Evolutionary conservation across 2,888 invertebrate genomes (phyloP).

Genomic region (Venusia cambrica): DNA sequence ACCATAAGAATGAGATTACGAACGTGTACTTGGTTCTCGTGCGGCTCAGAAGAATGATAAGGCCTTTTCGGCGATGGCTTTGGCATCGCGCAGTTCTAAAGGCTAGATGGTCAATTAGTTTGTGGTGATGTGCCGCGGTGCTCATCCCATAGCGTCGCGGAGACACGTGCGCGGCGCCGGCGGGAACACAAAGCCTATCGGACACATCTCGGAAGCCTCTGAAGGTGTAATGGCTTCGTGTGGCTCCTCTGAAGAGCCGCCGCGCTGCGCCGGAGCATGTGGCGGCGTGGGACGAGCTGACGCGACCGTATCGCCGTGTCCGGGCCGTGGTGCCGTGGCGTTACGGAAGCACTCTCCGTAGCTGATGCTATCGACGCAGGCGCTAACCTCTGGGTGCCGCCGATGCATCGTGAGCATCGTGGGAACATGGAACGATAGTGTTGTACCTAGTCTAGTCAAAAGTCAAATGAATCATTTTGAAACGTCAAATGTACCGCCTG

Average conservation of each 20-base stretch:
- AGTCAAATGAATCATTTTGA: no score
- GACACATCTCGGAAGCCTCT: constrained; percentile 57
- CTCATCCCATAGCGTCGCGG: constrained; percentile 57
- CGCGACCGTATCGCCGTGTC: no score
- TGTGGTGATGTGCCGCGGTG: constrained; percentile 67
- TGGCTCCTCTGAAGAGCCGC: constrained; percentile 72
- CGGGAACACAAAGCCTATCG: constrained; percentile 65
- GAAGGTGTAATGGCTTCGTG: constrained; percentile 71
- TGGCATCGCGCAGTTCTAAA: no score
- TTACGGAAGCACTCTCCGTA: constrained; percentile 52
- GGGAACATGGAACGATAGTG: no score
- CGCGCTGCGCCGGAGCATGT: no score
- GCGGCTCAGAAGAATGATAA: no score
- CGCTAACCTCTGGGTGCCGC: constrained; percentile 49
- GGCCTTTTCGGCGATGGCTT: constrained; percentile 38
- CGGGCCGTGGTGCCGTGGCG: no score
- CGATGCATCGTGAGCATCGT: no score
- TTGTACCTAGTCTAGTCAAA: no score
- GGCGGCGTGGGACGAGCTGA: constrained; percentile 66
- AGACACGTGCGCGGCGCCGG: constrained; percentile 72
- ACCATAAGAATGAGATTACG: no score
- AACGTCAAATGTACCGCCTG: no score
- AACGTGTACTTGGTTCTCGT: no score
- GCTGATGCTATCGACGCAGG: constrained; percentile 44
- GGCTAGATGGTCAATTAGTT: constrained; percentile 68